Base-by-base conservation (phyloP, 1,140 invertebrate species). In the Drosophila malerkotliana region DNA sequence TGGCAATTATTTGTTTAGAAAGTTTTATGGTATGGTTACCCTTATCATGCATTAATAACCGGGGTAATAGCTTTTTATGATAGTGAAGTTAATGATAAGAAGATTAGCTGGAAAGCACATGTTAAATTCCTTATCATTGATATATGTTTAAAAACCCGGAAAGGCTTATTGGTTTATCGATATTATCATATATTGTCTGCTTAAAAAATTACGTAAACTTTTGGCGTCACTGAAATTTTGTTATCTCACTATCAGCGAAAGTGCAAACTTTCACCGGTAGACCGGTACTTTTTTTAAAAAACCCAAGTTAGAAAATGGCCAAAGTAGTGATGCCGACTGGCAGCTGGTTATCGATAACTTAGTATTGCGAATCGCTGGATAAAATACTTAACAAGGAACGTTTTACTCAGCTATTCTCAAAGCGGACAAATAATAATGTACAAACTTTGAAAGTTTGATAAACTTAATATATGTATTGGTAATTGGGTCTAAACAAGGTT, bases 211-310 rank as follows among this genome's bases (percentile, higher is more conserved):
- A 37, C 34, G 34, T 37, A 8, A 37, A 37, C 10, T n/a, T 4
- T 10, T 37, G 10, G 10, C 34, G 10, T 37, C 34, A 37, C 34
- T 1, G 12, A 37, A 37, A 37, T 37, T 12, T 12, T 12, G 34
- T 4, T 44, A 44, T 15, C 5, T 14, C 14, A 7, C 8, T 7
- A 44, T 44, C 41, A 44, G 41, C n/a, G 41, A 44, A 44, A 44
- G 41, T 18, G 15, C 8, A 6, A 7, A 44, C 41, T 44, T 44
- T 44, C 41, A 44, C 41, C 15, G 14, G 41, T 8, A 5, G 8
- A 44, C 41, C 41, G 41, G 41, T 44, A 44, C 41, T 44, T 44
- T 44, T 44, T 44, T 15, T 7, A 3, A 44, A 44, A 44, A 18
- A 14, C 14, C 12, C 41, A 44, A 18, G 41, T 44, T 44, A 9